Base-by-base conservation (phyloP, 2,888 invertebrate genomes). In the Sphaerophoria taeniata region DNA sequence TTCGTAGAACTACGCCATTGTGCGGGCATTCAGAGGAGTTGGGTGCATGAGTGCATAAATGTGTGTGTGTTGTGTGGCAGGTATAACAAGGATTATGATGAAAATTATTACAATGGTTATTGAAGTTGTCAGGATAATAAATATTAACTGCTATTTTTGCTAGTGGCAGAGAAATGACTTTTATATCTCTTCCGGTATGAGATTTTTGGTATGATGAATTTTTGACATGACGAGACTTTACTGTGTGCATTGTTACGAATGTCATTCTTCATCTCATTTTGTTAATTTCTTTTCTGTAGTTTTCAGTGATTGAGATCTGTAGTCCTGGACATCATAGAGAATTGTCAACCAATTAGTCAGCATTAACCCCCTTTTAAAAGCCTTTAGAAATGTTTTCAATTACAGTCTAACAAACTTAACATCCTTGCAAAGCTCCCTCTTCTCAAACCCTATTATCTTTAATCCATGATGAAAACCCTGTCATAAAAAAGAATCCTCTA, bases 71-170 rank as follows among this genome's bases (percentile, higher is more conserved):
- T 3, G 12, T n/a, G 24, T 7, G n/a, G 4, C 3, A 11, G 4
- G 9, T 0, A 61, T n/a, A 76, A 70, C 69, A 51, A 63, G 43
- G 67, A 84, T 80, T 75, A 84, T 84, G 80, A 83, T 61, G 79
- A 53, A 60, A 74, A 83, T 75, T 83, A 83, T 65, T 73, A 61
- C 36, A 74, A 53, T 33, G 71, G 70, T 67, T 56, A 74, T 79
- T 58, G 47, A 11, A 74, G 78, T 71, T 55, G 75, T 75, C 75
- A 75, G 71, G 58, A 84, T 67, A 75, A 75, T 80, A 43, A 43
- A 80, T 72, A 80, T 67, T 67, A 75, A 84, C 75, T 65, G 67
- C 24, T 24, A 2, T 24, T 24, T 84, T 75, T 65, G 55, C 49
- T 45, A 24, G 36, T 31, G 58, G 14, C 16, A 24, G 71, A 79